A percentile compares a stretch with the other conserved stretches of the same genome.
phyloP scores from a whole-genome alignment of 2,888 invertebrate species.

The Campoplex capitator region DNA sequence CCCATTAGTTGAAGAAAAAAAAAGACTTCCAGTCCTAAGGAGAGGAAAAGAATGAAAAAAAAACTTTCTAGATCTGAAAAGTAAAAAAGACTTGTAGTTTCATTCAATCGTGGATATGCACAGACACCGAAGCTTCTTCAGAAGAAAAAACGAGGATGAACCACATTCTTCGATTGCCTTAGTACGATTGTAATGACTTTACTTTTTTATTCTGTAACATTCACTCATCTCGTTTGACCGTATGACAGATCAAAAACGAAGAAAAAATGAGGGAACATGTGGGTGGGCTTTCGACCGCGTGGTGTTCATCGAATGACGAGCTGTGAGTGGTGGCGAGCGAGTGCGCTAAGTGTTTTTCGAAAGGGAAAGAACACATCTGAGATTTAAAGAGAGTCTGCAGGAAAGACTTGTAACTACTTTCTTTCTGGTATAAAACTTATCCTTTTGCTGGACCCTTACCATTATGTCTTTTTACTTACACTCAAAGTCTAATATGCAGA shows the following conservation, averaged over 20 bases:
- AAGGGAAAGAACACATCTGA: conserved; percentile 2
- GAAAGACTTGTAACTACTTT: neutral
- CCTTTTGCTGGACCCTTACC: neutral
- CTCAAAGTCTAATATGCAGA: neutral
- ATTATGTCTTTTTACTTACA: neutral
- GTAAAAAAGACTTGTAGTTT: neutral
- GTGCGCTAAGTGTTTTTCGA: neutral
- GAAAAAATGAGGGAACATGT: neutral
- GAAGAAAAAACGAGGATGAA: neutral
- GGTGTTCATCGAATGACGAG: neutral
- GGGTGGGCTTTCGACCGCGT: neutral
- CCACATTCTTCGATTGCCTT: conserved; percentile 16
- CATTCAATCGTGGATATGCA: conserved; percentile 7
- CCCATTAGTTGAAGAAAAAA: conserved; percentile 29
- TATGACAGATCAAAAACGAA: conserved; percentile 1
- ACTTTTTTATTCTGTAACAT: neutral
- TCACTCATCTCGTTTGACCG: neutral
- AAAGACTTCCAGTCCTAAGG: neutral
- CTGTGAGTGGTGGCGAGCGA: conserved; percentile 28
- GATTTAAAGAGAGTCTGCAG: neutral
- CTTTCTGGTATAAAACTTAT: neutral
- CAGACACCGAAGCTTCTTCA: neutral
- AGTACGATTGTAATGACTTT: neutral
- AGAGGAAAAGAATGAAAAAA: neutral
- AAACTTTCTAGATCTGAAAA: neutral